Conservation (phyloP, 2,113 vertebrate species). For the Gobiocypris rarus region DNA sequence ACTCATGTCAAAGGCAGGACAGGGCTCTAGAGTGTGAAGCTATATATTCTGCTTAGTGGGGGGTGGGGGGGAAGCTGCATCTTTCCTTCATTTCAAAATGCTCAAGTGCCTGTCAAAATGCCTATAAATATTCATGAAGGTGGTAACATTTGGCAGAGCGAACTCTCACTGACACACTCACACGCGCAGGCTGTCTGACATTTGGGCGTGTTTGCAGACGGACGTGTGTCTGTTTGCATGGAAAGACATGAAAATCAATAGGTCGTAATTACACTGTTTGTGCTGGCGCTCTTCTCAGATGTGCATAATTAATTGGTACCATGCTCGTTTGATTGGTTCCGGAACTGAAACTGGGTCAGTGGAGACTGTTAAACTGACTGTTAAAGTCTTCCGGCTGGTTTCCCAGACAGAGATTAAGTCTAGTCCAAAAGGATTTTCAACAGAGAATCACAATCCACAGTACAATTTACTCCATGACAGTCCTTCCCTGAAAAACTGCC, state of each 20-base stretch:
- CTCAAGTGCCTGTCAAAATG: constrained; percentile 53
- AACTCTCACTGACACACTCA: constrained; percentile 28
- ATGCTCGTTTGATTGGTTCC: background rate
- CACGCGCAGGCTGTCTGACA: constrained; percentile 45
- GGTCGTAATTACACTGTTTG: constrained; percentile 57
- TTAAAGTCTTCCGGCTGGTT: constrained; percentile 21
- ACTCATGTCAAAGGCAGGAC: constrained; percentile 48
- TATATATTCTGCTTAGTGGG: constrained; percentile 44
- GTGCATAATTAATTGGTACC: constrained; percentile 52
- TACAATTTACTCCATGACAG: constrained; percentile 37
- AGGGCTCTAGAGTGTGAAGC: constrained; percentile 47
- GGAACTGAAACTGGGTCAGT: constrained; percentile 12
- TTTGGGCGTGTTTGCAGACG: constrained; percentile 53
- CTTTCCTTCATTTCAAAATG: constrained; percentile 57
- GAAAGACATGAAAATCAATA: constrained; percentile 53
- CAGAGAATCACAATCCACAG: constrained; percentile 36
- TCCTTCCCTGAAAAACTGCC: constrained; percentile 24
- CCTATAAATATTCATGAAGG: constrained; percentile 56
- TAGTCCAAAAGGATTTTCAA: constrained; percentile 29
- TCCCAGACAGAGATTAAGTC: constrained; percentile 34
- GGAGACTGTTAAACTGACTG: background rate
- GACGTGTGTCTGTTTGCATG: constrained; percentile 50
- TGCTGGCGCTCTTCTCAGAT: constrained; percentile 39
- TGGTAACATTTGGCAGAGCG: constrained; percentile 49
- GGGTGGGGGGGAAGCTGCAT: constrained; percentile 35